These are phyloP conservation scores for Plebejus melissa DNA, from an alignment of 2,888 invertebrate genomes.

Conservation along the genomic window DNA sequence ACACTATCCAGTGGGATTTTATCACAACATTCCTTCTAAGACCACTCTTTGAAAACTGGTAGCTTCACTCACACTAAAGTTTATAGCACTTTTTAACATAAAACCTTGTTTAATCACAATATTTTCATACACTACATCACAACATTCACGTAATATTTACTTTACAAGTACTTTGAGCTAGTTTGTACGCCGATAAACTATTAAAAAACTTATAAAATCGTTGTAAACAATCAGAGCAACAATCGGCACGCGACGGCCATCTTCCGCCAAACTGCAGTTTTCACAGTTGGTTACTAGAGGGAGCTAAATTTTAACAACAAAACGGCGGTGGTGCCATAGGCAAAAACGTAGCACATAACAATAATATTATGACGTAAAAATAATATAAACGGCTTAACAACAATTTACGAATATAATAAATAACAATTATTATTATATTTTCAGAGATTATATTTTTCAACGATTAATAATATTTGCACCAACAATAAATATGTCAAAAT, in stretches of 20 bases:
- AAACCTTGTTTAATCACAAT: conserved; percentile 51
- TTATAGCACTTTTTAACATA: conserved; percentile 65
- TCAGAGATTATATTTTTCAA: neutral
- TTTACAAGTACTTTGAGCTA: conserved; percentile 50
- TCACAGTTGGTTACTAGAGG: conserved; percentile 60
- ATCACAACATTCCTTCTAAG: conserved; percentile 70
- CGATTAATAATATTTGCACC: neutral
- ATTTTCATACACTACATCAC: conserved; percentile 47
- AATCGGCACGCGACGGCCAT: conserved; percentile 74
- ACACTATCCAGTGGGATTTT: conserved; percentile 68
- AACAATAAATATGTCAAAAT: neutral
- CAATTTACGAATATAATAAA: neutral
- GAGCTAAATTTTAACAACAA: conserved; percentile 39
- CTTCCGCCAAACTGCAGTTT: conserved; percentile 70
- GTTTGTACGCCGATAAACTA: conserved; percentile 46
- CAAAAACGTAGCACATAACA: neutral
- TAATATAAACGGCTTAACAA: neutral
- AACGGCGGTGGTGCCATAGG: conserved; percentile 21
- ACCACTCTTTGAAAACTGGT: conserved; percentile 68
- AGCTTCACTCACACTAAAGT: conserved; percentile 60
- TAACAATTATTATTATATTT: neutral
- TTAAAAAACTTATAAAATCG: conserved; percentile 66
- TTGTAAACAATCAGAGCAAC: conserved; percentile 72
- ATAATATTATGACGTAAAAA: neutral
- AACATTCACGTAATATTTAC: conserved; percentile 41